Evolutionary conservation across 2,888 invertebrate genomes (phyloP).

Genomic region (Archips xylosteana): DNA sequence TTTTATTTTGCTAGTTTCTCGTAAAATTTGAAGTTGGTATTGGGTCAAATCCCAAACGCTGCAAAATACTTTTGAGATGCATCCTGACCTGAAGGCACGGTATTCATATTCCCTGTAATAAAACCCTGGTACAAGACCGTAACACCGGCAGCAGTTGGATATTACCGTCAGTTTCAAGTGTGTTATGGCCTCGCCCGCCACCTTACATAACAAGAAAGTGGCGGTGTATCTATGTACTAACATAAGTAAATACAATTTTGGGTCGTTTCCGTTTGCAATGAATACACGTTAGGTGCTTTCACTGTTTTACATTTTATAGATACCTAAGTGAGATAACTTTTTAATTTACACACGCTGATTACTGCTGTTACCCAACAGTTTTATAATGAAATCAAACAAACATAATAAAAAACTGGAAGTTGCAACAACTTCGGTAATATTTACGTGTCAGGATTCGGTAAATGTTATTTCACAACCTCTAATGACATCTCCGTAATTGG

Average conservation of each 20-base stretch:
- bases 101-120: not conserved
- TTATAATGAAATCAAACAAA: conserved; percentile 22
- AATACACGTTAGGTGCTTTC: conserved; percentile 57
- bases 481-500: conserved; percentile 14
- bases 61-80: not conserved
- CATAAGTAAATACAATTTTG: conserved; percentile 58
- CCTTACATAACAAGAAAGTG: conserved; percentile 70
- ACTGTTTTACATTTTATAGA: conserved; percentile 47
- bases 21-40: no score
- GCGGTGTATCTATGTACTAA: conserved; percentile 60
- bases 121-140: not conserved
- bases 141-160: not conserved
- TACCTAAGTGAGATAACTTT: conserved; percentile 25
- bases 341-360: conserved; percentile 26
- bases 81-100: not conserved
- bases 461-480: conserved; percentile 23
- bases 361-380: conserved; percentile 17
- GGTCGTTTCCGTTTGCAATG: conserved; percentile 48
- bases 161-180: not conserved
- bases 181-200: conserved; percentile 21
- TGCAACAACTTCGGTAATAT: conserved; percentile 11
- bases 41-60: not conserved
- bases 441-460: conserved; percentile 11
- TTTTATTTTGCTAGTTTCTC: no score
- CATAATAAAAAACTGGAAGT: conserved; percentile 12